phyloP scores from a whole-genome alignment of 2,113 vertebrate species.

The Pica pica region DNA sequence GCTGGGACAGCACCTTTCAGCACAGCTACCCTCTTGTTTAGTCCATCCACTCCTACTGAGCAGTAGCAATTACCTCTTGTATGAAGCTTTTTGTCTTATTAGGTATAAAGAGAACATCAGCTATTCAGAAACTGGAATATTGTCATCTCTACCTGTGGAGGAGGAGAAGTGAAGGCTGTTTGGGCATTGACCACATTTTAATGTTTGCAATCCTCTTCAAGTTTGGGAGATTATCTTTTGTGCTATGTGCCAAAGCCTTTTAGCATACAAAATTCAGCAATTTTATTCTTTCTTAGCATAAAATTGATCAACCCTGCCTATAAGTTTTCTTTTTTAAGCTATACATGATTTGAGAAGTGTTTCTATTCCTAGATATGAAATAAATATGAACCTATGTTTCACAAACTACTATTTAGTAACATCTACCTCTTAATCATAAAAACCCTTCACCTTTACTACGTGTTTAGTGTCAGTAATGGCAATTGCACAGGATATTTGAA shows the following conservation, averaged over 20 bases:
- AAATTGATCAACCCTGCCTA: background rate
- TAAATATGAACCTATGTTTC: background rate
- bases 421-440: background rate
- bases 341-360: background rate
- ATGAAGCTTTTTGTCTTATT: background rate
- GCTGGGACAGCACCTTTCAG: background rate
- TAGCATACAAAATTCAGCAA: background rate
- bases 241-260: background rate
- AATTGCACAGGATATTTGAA: background rate
- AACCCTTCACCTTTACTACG: background rate
- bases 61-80: background rate
- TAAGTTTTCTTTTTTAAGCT: background rate
- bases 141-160: background rate
- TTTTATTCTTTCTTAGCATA: background rate
- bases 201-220: background rate
- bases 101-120: background rate
- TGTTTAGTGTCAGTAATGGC: background rate
- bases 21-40: background rate
- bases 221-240: background rate
- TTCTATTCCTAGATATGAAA: background rate
- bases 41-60: background rate
- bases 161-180: background rate
- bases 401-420: background rate
- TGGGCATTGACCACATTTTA: background rate
- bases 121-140: background rate